These are phyloP conservation scores for Anguilla megastoma DNA, from an alignment of 2,797 vertebrate genomes.

Conservation along the genomic window DNA sequence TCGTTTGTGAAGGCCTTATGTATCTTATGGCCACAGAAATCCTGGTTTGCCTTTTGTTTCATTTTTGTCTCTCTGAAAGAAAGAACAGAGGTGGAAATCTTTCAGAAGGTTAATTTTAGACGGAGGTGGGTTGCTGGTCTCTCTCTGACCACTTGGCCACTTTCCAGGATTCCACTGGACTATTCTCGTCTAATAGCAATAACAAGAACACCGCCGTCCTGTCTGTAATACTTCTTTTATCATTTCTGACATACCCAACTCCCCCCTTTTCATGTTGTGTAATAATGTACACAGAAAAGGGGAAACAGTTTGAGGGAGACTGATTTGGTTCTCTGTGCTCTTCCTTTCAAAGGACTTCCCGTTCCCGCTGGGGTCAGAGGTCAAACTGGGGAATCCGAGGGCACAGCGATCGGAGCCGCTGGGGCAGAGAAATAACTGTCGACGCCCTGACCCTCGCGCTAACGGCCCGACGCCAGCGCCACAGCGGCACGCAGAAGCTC, in stretches of 20 bases:
- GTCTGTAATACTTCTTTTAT: background rate
- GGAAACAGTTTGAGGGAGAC: background rate
- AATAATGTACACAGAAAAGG: background rate
- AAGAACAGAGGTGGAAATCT: background rate
- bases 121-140: background rate
- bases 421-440: background rate
- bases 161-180: conserved; percentile 35
- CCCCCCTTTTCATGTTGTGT: background rate
- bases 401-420: background rate
- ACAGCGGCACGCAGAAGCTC: background rate
- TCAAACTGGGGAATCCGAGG: conserved; percentile 20
- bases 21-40: background rate
- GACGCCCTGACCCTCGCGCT: conserved; percentile 13
- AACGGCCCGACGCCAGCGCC: background rate
- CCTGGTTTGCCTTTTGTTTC: background rate
- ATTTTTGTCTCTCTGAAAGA: background rate
- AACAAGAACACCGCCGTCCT: background rate
- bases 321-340: background rate
- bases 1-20: background rate
- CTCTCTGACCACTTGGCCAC: conserved; percentile 3
- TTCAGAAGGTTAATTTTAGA: background rate
- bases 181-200: conserved; percentile 23
- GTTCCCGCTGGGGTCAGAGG: background rate
- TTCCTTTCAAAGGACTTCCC: background rate
- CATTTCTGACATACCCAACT: background rate